A percentile compares a stretch with the other conserved stretches of the same genome.
Evolutionary conservation across 1,140 invertebrate genomes (phyloP).

Genomic region (Trachelipus rathkii): DNA sequence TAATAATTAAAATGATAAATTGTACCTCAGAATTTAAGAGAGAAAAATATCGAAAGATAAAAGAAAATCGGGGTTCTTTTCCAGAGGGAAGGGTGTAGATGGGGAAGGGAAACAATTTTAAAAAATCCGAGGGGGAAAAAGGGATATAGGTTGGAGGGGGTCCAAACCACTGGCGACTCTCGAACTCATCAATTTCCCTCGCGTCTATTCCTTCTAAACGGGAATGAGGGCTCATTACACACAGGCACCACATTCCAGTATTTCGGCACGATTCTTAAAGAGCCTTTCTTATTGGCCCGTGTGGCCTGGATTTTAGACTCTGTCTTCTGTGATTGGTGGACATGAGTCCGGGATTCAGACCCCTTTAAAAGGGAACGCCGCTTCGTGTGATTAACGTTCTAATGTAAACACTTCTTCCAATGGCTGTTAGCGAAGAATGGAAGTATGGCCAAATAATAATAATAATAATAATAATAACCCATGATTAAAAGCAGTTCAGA

Average conservation of each 20-base stretch:
- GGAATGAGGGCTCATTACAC: constrained; percentile 11
- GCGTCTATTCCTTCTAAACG: constrained; percentile 9
- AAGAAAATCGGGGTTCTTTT: not conserved
- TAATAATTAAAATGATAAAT: too few relatives aligned
- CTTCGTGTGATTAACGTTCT: constrained; percentile 9
- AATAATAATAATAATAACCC: not conserved
- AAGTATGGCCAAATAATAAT: constrained; percentile 11
- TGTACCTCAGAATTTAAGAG: not conserved
- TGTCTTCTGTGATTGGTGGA: constrained; percentile 8
- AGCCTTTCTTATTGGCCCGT: constrained; percentile 6
- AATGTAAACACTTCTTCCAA: constrained; percentile 13
- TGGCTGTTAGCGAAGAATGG: constrained; percentile 11
- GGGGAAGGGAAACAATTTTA: not conserved
- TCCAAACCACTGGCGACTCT: constrained; percentile 4
- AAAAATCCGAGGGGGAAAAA: not conserved
- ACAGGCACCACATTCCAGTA: constrained; percentile 7
- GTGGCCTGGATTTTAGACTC: not conserved
- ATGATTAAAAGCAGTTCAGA: not conserved
- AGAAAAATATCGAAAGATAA: not conserved
- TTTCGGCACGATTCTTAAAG: constrained; percentile 6
- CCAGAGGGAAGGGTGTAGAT: not conserved
- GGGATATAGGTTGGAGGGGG: not conserved
- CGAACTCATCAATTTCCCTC: constrained; percentile 11
- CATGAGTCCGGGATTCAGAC: constrained; percentile 2
- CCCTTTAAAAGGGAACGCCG: not conserved